Base-by-base conservation (phyloP, 2,113 vertebrate species). In the Protomyctophum bolini region DNA sequence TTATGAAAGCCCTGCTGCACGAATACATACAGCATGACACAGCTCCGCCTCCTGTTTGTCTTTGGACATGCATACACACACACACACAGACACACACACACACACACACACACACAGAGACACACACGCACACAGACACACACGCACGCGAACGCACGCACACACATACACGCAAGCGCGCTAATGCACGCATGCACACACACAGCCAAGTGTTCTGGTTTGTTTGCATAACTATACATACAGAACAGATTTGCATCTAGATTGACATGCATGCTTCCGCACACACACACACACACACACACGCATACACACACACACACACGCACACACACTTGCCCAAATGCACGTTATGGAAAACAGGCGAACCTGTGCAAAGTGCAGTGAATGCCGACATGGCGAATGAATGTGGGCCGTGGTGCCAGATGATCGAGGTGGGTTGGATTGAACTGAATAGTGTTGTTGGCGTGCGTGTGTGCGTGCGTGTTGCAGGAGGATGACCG, bases 1-100 rank as follows among this genome's bases (percentile, higher is more conserved):
- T 89, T 89, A 84, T 86, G 76, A 83, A 88, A 82, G 87, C 67
- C 6, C 14, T 15, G 66, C 77, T 1, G 51, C 49, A 66, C 79
- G 81, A 83, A 75, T 81, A 80, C 84, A 80, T 77, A 69, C 52
- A 52, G 56, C 72, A 46, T 41, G 75, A 79, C 80, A 70, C 72
- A 1, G 21, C 47, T 63, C 65, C 74, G 29, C 80, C 83, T 83
- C 76, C 79, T 74, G 66, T 72, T 73, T 62, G 28, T 57, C 21
- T 21, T 48, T 8, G 48, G 9, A 7, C 63, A 11, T 28, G 58
- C 10, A 6, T 15, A 69, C 57, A 60, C 57, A n/a, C 49, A 6
- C 57, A 10, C 54, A 7, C 70, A 45, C 60, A 45, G 10, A 63
- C 60, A 82, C 62, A 60, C 64, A 14, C 58, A 11, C 65, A 56